Evolutionary conservation across 2,113 vertebrate genomes (phyloP), one percentile per base, ranked within the genome.

Genomic region (Odocoileus virginianus): DNA sequence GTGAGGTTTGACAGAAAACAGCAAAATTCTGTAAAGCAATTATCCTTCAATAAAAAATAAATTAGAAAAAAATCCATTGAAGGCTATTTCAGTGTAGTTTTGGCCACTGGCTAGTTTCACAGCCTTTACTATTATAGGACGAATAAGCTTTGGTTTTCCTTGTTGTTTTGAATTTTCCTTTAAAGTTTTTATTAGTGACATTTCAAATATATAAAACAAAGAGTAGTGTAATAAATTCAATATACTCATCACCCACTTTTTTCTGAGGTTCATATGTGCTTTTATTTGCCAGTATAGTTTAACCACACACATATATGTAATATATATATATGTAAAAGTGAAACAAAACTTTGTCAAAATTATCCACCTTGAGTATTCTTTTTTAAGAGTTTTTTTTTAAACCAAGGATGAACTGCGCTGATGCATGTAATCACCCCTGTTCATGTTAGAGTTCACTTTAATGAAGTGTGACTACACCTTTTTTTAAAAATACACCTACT

Each of bases 121-220:
- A 96, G 27, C 23, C 28, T 6, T 87, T 33, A 57, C 33, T 93
- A 55, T 57, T 74, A 36, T 14, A 82, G 36, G 45, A 86, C n/a
- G 71, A 21, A 30, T 78, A 76, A 93, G 23, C 27, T 95, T 85
- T 84, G 78, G 33, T 91, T 76, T 78, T 8, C 4, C 13, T 61
- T 85, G 57, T 67, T 92, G 71, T 95, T 95, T 54, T 85, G 14
- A 89, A 76, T 15, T 93, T 74, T 90, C 52, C 57, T 82, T 93
- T 74, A 82, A n/a, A 76, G 58, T 15, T 54, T 95, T 87, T 81
- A 52, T 87, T 83, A 57, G 47, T 43, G 33, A 91, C 27, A 57
- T 87, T 94, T 92, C 64, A 93, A 86, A 78, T 52, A 27, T 30
- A 10, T 64, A 36, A 81, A 76, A 89, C 47, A 85, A 52, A 78